These are phyloP conservation scores for Muscina levida DNA, from an alignment of 2,888 invertebrate species.

Conservation along the genomic window DNA sequence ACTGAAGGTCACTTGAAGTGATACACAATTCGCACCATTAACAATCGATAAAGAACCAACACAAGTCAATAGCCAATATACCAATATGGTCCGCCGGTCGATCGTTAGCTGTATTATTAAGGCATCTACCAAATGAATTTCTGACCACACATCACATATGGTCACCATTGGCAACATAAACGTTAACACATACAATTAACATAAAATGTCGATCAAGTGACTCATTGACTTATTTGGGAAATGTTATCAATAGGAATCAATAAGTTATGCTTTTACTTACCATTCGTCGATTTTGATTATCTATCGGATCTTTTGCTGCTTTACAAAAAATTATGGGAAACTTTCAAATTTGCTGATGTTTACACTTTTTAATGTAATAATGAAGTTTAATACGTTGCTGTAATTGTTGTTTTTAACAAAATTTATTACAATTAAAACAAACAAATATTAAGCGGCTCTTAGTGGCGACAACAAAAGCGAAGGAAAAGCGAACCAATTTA, in stretches of 20 bases:
- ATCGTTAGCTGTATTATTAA: background rate
- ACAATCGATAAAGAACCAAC: background rate
- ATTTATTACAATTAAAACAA: too few species aligned
- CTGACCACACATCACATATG: background rate
- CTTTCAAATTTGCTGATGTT: too few species aligned
- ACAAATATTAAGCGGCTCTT: background rate
- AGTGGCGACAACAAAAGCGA: too few species aligned
- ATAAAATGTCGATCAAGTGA: background rate
- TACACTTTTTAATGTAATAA: too few species aligned
- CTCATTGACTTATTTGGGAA: too few species aligned
- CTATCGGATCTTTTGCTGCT: too few species aligned
- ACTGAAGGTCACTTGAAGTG: background rate
- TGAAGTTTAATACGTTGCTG: too few species aligned
- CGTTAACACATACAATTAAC: background rate
- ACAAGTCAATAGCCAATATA: constrained; percentile 10
- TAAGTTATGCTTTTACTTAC: background rate
- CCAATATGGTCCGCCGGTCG: background rate
- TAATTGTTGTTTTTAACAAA: too few species aligned
- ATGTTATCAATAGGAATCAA: too few species aligned
- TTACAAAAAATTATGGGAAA: too few species aligned
- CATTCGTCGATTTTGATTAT: background rate
- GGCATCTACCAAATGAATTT: background rate
- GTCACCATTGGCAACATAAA: background rate
- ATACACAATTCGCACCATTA: background rate
- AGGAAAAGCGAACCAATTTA: background rate